A percentile compares a stretch with the other conserved stretches of the same genome.
Conservation (phyloP, 2,113 vertebrate species). For the Turnix velox region DNA sequence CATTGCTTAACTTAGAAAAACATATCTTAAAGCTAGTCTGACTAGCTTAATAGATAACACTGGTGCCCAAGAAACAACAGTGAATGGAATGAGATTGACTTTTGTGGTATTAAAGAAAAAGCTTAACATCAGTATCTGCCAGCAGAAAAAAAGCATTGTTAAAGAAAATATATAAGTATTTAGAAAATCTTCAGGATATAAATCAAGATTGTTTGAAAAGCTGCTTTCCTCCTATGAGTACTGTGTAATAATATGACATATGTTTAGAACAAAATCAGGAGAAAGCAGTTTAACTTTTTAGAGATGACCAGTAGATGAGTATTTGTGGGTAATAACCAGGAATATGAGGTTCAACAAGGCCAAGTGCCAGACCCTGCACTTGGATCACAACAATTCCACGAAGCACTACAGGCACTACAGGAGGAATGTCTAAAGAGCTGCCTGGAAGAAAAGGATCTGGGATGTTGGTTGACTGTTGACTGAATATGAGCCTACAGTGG, state of each 20-base stretch:
- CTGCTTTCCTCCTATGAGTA: background rate
- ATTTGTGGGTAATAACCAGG: background rate
- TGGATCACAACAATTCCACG: background rate
- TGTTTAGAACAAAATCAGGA: background rate
- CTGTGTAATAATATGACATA: background rate
- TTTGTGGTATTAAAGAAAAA: background rate
- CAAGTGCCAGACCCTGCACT: background rate
- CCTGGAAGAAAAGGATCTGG: background rate
- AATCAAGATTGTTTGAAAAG: background rate
- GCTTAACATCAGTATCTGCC: background rate
- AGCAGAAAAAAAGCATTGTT: background rate
- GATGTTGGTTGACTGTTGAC: background rate
- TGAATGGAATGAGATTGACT: background rate
- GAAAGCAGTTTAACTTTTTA: background rate
- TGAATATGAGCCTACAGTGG: background rate
- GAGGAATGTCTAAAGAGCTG: background rate
- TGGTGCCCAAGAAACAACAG: background rate
- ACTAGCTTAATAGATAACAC: background rate
- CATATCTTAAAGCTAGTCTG: background rate
- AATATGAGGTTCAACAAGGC: background rate
- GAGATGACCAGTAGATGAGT: background rate
- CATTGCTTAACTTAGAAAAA: background rate
- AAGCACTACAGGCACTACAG: background rate
- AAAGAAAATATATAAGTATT: background rate
- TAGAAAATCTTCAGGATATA: background rate